Evolutionary conservation across 2,113 vertebrate species (phyloP), one percentile per base, ranked within the genome.

Genomic region (Elanoides forficatus): DNA sequence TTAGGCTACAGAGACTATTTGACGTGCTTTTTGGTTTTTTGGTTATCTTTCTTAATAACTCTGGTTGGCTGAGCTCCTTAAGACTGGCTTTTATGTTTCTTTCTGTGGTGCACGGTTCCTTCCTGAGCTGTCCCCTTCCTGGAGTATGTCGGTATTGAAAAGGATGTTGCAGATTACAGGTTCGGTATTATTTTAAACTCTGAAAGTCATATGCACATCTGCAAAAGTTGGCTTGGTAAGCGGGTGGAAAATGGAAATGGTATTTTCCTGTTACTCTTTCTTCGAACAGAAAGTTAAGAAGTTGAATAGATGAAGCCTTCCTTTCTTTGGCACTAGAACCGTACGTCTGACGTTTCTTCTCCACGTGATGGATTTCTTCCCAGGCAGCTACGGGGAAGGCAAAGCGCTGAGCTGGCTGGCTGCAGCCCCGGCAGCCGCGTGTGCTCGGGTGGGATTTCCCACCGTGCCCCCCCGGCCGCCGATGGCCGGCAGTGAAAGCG

Each of bases 61-160:
- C 38, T 4, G 2, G 26, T 38, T 60, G 55, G 14, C 45, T 1
- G 4, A n/a, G 38, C 29, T 17, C 52, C 27, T 11, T 25, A 25
- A 36, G 43, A 18, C 16, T 38, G 43, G 50, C 36, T 32, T 43
- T 18, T 19, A 3, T 26, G 32, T 40, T n/a, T 18, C 36, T 34
- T 22, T 18, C 34, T 9, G 21, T 6, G n/a, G 10, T 16, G 36
- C 11, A 6, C 2, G 1, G 25, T 12, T 25, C 38, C 45, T 13
- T 42, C 87, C 70, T 2, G 13, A 26, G 34, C 43, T 59, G 21
- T 21, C 43, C 36, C 19, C 14, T 70, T 15, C 55, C 47, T n/a
- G 32, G 38, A 40, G 25, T 3, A 1, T 2, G 45, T n/a, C 0
- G 13, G 32, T 14, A 1, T 43, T 29, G 40, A 18, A 26, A 45